A percentile compares a stretch with the other conserved stretches of the same genome.
These are phyloP conservation scores for Craseonycteris thonglongyai DNA, from an alignment of 2,113 vertebrate species.

Conservation along the genomic window DNA sequence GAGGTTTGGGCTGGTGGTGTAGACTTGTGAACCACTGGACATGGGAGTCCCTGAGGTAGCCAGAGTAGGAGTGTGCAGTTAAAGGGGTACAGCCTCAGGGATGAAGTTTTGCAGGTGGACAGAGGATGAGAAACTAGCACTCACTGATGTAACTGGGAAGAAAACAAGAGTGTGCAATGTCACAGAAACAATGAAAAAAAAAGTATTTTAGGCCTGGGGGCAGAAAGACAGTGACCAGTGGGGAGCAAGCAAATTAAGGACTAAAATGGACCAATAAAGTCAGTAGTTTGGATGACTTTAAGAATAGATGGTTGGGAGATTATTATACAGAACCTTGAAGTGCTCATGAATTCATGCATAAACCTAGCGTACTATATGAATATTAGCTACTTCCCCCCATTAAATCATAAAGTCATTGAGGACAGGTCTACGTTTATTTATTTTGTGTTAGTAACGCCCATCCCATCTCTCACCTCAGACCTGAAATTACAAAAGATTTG, in stretches of 20 bases:
- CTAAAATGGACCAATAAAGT: neutral
- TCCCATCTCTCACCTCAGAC: neutral
- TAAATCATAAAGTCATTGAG: neutral
- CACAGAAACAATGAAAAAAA: neutral
- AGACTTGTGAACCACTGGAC: too few relatives aligned
- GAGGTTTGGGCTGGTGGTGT: neutral
- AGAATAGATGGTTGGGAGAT: neutral
- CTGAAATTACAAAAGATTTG: neutral
- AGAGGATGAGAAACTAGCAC: neutral
- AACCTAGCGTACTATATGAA: neutral
- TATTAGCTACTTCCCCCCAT: neutral
- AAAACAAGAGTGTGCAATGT: neutral
- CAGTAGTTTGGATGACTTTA: neutral
- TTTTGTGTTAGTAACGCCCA: neutral
- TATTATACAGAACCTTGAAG: neutral
- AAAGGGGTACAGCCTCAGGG: neutral
- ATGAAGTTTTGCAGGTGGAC: neutral
- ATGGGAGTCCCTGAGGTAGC: too few relatives aligned
- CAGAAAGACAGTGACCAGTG: neutral
- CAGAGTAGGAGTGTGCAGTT: neutral
- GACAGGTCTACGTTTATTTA: neutral
- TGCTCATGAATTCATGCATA: neutral
- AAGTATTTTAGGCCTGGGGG: neutral
- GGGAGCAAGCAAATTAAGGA: neutral
- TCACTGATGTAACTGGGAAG: neutral